These are phyloP conservation scores for Euspilapteryx auroguttella DNA, from an alignment of 2,888 invertebrate genomes.

Conservation along the genomic window DNA sequence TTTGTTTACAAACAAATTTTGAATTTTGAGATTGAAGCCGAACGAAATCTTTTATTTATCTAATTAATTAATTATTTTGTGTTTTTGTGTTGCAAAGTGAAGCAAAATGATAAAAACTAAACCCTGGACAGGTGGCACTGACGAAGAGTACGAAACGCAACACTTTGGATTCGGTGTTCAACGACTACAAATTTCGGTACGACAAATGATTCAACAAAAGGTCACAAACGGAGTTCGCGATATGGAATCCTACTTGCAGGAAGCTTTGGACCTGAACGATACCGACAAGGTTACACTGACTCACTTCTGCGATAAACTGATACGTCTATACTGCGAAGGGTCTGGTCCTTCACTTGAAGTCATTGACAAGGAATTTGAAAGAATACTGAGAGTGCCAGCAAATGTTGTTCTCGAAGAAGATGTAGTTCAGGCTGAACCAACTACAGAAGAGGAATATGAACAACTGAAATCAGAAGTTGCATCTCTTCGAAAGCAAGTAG, in stretches of 20 bases:
- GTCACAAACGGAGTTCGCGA: conserved; percentile 34
- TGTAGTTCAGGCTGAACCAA: conserved; percentile 31
- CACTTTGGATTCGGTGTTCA: conserved; percentile 50
- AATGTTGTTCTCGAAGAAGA: conserved; percentile 40
- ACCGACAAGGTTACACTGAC: conserved; percentile 33
- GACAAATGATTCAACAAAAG: conserved; percentile 48
- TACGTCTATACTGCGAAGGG: conserved; percentile 33
- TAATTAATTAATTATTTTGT: no score
- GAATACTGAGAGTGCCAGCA: conserved; percentile 29
- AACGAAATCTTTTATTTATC: no score
- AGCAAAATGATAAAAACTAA: conserved; percentile 36
- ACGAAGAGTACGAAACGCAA: conserved; percentile 53
- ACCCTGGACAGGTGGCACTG: conserved; percentile 37
- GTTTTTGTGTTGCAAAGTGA: no score
- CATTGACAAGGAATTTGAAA: conserved; percentile 40
- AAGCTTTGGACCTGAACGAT: conserved; percentile 34
- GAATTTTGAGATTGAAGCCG: no score
- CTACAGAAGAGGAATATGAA: conserved; percentile 30
- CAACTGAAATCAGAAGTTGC: conserved; percentile 33
- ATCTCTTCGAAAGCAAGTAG: conserved; percentile 25
- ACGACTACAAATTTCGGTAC: conserved; percentile 39
- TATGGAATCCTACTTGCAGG: conserved; percentile 34
- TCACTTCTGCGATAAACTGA: conserved; percentile 34
- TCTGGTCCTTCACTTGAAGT: conserved; percentile 29
- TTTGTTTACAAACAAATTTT: no score